Base-by-base conservation (phyloP, 2,113 vertebrate genomes). In the Axis porcinus region DNA sequence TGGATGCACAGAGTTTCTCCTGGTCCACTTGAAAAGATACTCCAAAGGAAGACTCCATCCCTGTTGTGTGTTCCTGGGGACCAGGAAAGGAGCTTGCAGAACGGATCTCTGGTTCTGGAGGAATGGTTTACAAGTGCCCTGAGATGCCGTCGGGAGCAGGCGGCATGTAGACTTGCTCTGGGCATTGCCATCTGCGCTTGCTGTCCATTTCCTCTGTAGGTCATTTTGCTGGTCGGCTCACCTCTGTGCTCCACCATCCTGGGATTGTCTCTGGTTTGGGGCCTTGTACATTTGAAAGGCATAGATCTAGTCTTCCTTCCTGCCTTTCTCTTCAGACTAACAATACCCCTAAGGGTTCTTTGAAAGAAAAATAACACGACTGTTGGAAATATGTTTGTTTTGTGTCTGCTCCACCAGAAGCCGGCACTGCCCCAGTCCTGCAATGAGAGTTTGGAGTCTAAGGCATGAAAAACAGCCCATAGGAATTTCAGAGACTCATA, bases 401-500 rank as follows among this genome's bases (percentile, higher is more conserved):
- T 97, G 87, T 94, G 94, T 97, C 90, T 97, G 84, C 40, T 97
- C 67, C 55, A 95, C 55, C 45, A 86, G 64, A 83, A 96, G 92
- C 86, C 27, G 1, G 62, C 50, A 94, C 33, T 93, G 81, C 43
- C 83, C 84, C 90, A 96, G 83, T 88, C 78, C 40, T 96, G 45
- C 62, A 96, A 57, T 82, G 84, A 93, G 54, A 43, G n/a, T 92
- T 97, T 87, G 57, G 89, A 97, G 83, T 96, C 60, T 67, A 57
- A 95, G 87, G 62, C 95, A 92, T 92, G 81, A 97, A 97, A 97
- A 97, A 84, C 78, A 96, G 70, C 79, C 84, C 36, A 23, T 85
- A 97, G 94, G 90, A 97, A 97, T 96, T 97, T 97, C 78, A 97
- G 50, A 96, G 82, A 96, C 95, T 96, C 96, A 94, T 96, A 97